phyloP scores from a whole-genome alignment of 2,113 vertebrate species.

The Psilopsiagon aurifrons region DNA sequence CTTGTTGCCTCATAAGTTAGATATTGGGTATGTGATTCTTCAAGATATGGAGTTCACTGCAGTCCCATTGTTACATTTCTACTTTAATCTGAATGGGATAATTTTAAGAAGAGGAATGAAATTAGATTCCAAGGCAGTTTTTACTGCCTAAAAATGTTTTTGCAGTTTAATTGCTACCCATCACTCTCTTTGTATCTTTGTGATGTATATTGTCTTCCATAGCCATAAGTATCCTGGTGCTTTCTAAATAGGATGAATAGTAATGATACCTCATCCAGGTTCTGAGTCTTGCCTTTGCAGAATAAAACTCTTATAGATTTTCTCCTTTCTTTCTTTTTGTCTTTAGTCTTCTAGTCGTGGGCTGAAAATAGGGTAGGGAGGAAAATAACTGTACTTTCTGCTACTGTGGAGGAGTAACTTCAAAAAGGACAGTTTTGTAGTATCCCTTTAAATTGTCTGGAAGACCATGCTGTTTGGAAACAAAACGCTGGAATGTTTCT shows the following conservation, averaged over 20 bases:
- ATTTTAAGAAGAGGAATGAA: background rate
- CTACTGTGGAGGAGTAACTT: background rate
- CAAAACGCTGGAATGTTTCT: background rate
- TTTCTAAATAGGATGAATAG: background rate
- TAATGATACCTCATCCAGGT: background rate
- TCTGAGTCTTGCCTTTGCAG: slow-evolving; percentile 1
- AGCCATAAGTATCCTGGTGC: background rate
- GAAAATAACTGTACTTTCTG: background rate
- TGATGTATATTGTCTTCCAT: background rate
- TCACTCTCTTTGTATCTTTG: background rate
- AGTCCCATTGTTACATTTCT: background rate
- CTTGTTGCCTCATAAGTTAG: background rate
- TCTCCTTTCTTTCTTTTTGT: background rate
- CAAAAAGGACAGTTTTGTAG: background rate
- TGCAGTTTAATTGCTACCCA: background rate
- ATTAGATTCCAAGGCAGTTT: background rate
- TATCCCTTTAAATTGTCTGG: background rate
- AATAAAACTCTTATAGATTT: background rate
- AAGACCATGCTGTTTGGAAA: background rate
- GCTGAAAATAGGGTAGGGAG: background rate
- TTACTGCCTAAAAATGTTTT: background rate
- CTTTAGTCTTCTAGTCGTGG: background rate
- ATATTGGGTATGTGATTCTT: background rate
- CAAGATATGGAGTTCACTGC: background rate
- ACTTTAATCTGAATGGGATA: background rate